Conservation (phyloP, 2,888 invertebrate genomes). For the Lithodes maja region DNA sequence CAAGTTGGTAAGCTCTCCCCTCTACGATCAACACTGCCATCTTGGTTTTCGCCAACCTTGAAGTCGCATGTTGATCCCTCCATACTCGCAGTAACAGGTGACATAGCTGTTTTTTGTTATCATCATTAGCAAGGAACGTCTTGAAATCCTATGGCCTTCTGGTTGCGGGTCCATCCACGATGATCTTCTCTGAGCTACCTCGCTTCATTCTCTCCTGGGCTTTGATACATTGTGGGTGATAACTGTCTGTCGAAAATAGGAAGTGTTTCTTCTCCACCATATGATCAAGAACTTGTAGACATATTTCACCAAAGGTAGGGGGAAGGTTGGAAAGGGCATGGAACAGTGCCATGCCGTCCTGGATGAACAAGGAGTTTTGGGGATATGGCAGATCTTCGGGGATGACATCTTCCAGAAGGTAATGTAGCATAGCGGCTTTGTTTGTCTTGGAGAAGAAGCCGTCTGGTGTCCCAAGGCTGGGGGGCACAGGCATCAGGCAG, state of each 20-base stretch:
- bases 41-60: background rate
- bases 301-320: background rate
- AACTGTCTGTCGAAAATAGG: constrained; percentile 5
- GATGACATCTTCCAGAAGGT: constrained; percentile 4
- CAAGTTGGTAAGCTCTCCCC: background rate
- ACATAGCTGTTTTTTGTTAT: background rate
- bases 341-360: background rate
- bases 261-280: constrained; percentile 4
- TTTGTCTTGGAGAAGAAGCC: constrained; percentile 23
- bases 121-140: background rate
- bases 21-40: constrained; percentile 1
- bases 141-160: background rate
- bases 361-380: background rate
- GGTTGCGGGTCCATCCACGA: background rate
- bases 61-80: background rate
- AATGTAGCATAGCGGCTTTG: constrained; percentile 18
- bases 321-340: background rate
- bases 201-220: constrained; percentile 10
- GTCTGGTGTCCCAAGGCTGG: constrained; percentile 10
- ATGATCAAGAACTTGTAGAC: background rate
- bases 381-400: constrained; percentile 10
- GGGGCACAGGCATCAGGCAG: constrained; percentile 22
- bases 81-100: constrained; percentile 23
- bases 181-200: constrained; percentile 16
- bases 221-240: background rate